phyloP scores from a whole-genome alignment of 2,113 vertebrate species.

The Chauna torquata region DNA sequence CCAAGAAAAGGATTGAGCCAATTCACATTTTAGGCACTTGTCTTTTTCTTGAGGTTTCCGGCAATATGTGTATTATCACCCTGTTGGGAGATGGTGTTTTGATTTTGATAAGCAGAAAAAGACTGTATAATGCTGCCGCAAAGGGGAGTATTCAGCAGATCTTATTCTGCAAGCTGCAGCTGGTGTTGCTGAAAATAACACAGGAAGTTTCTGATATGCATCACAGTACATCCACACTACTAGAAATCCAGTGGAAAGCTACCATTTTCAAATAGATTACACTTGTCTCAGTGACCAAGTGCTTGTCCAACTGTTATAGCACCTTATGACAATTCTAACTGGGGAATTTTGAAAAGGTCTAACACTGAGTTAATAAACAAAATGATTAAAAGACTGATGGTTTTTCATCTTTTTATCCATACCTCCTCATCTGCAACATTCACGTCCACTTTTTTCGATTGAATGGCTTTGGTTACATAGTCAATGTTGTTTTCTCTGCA shows the following conservation, averaged over 20 bases:
- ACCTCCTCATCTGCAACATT: conserved; percentile 95
- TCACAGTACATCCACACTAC: background rate
- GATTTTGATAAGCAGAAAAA: background rate
- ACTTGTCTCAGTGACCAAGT: background rate
- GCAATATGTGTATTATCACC: background rate
- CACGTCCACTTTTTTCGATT: conserved; percentile 87
- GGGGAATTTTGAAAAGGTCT: background rate
- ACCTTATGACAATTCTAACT: background rate
- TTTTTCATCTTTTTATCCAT: conserved; percentile 32
- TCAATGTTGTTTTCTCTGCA: conserved; percentile 98
- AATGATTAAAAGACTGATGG: background rate
- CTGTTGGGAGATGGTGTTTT: background rate
- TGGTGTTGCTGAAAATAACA: background rate
- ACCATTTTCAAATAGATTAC: background rate
- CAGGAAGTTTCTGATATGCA: background rate
- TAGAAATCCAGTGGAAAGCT: background rate
- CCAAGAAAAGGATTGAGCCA: background rate
- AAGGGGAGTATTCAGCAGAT: background rate
- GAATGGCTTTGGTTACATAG: conserved; percentile 87
- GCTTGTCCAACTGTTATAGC: background rate
- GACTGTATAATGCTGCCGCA: background rate
- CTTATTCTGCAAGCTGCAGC: background rate
- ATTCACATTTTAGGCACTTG: background rate
- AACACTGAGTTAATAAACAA: background rate
- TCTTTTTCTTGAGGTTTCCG: background rate